Base-by-base conservation (phyloP, 2,797 vertebrate genomes). In the Neostethus bicornis region DNA sequence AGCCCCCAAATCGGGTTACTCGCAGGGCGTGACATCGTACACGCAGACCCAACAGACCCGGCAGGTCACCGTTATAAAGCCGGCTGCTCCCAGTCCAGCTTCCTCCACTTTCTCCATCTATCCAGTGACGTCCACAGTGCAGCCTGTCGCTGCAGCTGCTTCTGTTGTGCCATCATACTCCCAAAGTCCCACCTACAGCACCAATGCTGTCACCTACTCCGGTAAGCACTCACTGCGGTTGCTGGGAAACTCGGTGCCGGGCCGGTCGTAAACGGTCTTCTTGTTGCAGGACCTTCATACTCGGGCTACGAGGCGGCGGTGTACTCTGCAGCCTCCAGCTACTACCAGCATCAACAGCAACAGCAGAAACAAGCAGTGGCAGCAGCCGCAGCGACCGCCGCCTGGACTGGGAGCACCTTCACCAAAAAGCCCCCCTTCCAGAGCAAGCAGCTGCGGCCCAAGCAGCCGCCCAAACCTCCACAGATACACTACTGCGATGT, bases 401-500 rank as follows among this genome's bases (percentile, higher is more conserved):
- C 95, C 17, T 99, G 95, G 96, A 93, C 93, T 0, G 95, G 96
- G 45, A 95, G 91, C 91, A 94, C 94, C 29, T 99, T 98, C 85
- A 96, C 95, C 59, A 98, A 98, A 92, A 98, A 98, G 89, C 82
- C 94, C 44, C 92, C 95, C 68, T 97, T 99, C 88, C 96, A 97
- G 90, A 98, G 90, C 75, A 98, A 99, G 77, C 96, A 95, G 73
- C 92, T 96, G 50, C 94, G 97, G 79, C 95, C 95, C 77, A 98
- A 99, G 63, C 97, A 96, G 78, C 94, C 96, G 10, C 96, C 96
- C 28, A 99, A 99, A 83, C 95, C 95, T 1, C 96, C 97, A 23
- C 97, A 99, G 91, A 98, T 99, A 83, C 97, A 99, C 88, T 99
- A 99, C 77, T 99, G 97, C 77, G 96, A 98, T 1, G 97, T 98